phyloP scores from a whole-genome alignment of 2,113 vertebrate species.

The Arizona elegans region DNA sequence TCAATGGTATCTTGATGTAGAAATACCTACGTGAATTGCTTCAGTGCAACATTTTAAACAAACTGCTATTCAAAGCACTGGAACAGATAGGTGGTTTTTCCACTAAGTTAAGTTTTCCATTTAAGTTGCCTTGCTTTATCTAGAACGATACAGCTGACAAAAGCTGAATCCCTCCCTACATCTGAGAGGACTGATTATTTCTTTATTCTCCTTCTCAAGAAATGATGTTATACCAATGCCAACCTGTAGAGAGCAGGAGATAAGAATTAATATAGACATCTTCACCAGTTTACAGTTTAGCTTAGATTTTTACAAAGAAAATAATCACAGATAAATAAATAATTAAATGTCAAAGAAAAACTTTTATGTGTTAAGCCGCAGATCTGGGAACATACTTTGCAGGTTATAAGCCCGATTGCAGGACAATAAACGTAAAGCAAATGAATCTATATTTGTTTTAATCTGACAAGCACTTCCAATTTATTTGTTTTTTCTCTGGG shows the following conservation, averaged over 20 bases:
- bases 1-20: background rate
- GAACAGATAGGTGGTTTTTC: background rate
- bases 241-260: conserved; percentile 3
- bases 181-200: background rate
- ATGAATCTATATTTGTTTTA: background rate
- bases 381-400: background rate
- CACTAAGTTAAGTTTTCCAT: background rate
- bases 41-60: background rate
- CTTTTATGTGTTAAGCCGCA: background rate
- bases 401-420: background rate
- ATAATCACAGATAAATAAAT: background rate
- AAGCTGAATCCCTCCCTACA: background rate
- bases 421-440: background rate
- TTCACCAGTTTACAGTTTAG: no score
- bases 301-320: background rate
- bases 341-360: background rate
- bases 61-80: background rate
- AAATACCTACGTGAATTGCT: background rate
- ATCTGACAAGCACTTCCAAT: background rate
- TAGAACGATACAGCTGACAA: background rate
- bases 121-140: background rate
- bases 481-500: background rate
- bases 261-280: background rate
- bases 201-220: background rate
- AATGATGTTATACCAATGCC: background rate